These are phyloP conservation scores for Silvanus unidentatus DNA, from an alignment of 2,888 invertebrate genomes.

Conservation along the genomic window DNA sequence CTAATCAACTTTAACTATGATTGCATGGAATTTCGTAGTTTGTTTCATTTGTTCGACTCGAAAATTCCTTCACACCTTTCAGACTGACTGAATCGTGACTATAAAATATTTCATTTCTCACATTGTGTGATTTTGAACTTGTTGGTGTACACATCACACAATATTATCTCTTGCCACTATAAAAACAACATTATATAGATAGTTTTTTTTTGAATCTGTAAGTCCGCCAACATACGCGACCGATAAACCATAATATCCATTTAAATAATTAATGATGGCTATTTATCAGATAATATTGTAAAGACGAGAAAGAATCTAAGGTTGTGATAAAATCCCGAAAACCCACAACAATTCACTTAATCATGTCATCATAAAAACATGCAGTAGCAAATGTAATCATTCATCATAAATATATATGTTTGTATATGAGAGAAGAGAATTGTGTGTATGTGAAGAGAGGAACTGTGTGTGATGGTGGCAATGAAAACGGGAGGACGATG, in stretches of 20 bases:
- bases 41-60: background rate
- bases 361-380: constrained; percentile 17
- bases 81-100: constrained; percentile 3
- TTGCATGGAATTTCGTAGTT: background rate
- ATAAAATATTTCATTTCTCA: background rate
- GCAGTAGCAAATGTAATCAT: constrained; percentile 22
- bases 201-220: too few species aligned
- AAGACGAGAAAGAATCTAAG: background rate
- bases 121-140: too few species aligned
- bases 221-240: too few species aligned
- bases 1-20: constrained; percentile 4
- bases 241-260: background rate
- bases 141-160: too few species aligned
- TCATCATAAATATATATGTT: constrained; percentile 22
- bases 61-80: constrained; percentile 4
- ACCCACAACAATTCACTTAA: constrained; percentile 18
- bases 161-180: too few species aligned
- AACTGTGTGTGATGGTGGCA: background rate
- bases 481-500: constrained; percentile 23
- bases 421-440: background rate
- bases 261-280: constrained; percentile 16
- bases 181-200: too few species aligned
- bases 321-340: background rate
- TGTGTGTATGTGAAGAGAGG: background rate
- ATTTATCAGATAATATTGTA: constrained; percentile 12